These are phyloP conservation scores for Lochmaea crataegi DNA, from an alignment of 2,888 invertebrate species.

Conservation along the genomic window DNA sequence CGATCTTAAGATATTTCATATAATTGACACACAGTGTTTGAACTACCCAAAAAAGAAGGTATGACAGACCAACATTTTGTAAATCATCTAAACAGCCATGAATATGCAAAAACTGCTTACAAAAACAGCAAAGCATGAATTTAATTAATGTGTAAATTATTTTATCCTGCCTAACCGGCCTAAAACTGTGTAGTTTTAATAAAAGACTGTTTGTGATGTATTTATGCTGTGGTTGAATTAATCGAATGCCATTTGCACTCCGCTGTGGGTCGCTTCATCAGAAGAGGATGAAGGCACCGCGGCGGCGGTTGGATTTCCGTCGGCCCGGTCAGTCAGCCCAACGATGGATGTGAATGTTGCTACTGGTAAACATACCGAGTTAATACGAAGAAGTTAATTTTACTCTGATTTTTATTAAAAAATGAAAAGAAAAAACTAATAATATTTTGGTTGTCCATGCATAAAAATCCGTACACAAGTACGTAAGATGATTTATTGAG, in stretches of 20 bases:
- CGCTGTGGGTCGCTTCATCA: constrained; percentile 62
- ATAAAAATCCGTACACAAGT: too few relatives aligned
- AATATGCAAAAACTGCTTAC: too few relatives aligned
- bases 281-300: constrained; percentile 36
- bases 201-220: constrained; percentile 50
- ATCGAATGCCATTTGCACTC: constrained; percentile 61
- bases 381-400: not conserved
- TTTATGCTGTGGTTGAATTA: constrained; percentile 56
- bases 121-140: not conserved
- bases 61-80: too few relatives aligned
- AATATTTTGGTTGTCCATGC: too few relatives aligned
- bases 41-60: too few relatives aligned
- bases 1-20: too few relatives aligned
- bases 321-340: not conserved
- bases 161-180: not conserved
- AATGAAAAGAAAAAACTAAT: too few relatives aligned
- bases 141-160: not conserved
- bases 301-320: constrained; percentile 22
- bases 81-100: too few relatives aligned
- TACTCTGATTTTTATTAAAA: too few relatives aligned
- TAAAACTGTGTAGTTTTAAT: constrained; percentile 36
- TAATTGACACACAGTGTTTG: too few relatives aligned
- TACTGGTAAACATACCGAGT: constrained; percentile 1
- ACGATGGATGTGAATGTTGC: not conserved
- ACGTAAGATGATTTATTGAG: too few relatives aligned